These are phyloP conservation scores for Lasioglossum malachurum DNA, from an alignment of 2,888 invertebrate species.

Conservation along the genomic window DNA sequence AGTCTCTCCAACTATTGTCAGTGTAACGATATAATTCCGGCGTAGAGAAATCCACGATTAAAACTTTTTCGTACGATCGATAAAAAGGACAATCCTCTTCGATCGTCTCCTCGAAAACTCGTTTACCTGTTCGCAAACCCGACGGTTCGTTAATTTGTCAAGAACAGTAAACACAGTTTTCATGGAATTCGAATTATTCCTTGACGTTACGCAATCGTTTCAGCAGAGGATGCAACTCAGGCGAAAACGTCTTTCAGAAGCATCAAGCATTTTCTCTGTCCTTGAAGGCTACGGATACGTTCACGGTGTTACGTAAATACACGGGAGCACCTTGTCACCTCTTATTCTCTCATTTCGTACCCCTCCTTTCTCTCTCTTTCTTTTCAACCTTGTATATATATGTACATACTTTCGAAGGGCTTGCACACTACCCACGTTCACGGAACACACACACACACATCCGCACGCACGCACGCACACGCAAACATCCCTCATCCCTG, in stretches of 20 bases:
- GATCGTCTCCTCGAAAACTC: not conserved
- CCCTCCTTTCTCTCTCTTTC: constrained; percentile 10
- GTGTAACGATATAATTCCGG: not conserved
- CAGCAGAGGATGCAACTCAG: not conserved
- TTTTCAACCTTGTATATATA: constrained; percentile 19
- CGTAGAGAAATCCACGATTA: not conserved
- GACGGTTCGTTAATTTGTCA: constrained; percentile 14
- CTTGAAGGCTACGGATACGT: constrained; percentile 30
- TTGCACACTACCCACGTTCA: not conserved
- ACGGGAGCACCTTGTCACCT: constrained; percentile 47
- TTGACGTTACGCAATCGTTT: constrained; percentile 27
- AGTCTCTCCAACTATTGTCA: not conserved
- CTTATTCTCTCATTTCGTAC: constrained; percentile 46
- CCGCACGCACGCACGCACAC: constrained; percentile 6
- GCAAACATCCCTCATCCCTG: constrained; percentile 41
- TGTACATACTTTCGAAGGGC: constrained; percentile 17
- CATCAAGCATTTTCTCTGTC: constrained; percentile 10
- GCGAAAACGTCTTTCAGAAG: constrained; percentile 11
- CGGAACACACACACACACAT: not conserved
- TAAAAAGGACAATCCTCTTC: not conserved
- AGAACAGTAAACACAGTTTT: constrained; percentile 2
- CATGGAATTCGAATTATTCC: constrained; percentile 5
- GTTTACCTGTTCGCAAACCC: not conserved
- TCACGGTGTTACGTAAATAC: constrained; percentile 56
- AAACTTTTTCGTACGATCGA: not conserved